Base-by-base conservation (phyloP, 2,888 invertebrate species). In the Fissipunctia ypsillon region DNA sequence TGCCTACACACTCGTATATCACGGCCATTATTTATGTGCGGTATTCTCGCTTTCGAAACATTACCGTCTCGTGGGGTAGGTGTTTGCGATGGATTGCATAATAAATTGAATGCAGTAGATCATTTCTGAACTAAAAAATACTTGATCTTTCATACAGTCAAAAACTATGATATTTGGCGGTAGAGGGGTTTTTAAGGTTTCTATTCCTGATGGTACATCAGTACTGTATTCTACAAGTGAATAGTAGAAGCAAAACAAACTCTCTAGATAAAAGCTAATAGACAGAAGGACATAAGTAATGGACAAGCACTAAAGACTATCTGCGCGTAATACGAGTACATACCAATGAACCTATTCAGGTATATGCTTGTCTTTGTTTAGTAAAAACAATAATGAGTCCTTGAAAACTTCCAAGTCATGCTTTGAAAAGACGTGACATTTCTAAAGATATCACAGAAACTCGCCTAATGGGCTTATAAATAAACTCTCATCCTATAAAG, bases 11-110 rank as follows among this genome's bases (percentile, higher is more conserved):
- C 31, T 31, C 31, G 31, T 31, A 87, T 79, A 88, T 91, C 91
- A 89, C 78, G 76, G 72, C 79, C 77, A 84, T 92, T 91, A 91
- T 91, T 92, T 91, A 91, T 91, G 90, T 85, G 87, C 73, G 82
- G 80, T 80, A 75, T 70, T 68, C 76, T 61, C 76, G 66, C 69
- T 77, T 81, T 77, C 69, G 73, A 73, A 81, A 75, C 79, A 80
- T 78, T 81, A 77, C 69, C 69, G 65, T 70, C 38, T 43, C 9
- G 35, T 48, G 31, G 35, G 59, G 70, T 50, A 59, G 59, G 60
- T 72, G 76, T 81, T 81, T 84, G 71, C 48, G 61, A 59, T 72
- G 45, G 52, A 61, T 65, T 67, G 70, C 69, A 73, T 63, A 48
- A 60, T 71, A 73, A 76, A 76, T 74, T 81, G 63, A 66, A 77